phyloP scores from a whole-genome alignment of 2,113 vertebrate species.

The Lethenteron reissneri region DNA sequence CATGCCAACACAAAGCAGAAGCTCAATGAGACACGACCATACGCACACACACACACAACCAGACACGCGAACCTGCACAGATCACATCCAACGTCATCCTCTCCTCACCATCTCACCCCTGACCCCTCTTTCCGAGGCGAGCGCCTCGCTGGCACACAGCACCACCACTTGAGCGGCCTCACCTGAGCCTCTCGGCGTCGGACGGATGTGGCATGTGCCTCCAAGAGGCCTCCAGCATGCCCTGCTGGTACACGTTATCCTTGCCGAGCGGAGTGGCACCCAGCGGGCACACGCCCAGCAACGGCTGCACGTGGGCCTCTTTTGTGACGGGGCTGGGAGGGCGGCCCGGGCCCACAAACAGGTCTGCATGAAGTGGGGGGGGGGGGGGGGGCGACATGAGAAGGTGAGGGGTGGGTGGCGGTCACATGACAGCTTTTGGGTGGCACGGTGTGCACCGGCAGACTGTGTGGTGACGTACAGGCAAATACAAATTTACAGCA shows the following conservation, averaged over 20 bases:
- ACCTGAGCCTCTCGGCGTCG: slow-evolving; percentile 50
- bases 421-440: background rate
- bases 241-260: slow-evolving; percentile 79
- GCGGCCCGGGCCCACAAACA: background rate
- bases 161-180: background rate
- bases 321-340: background rate
- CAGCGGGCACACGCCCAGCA: slow-evolving; percentile 58
- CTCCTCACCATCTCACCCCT: too few species aligned
- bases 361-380: background rate
- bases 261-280: slow-evolving; percentile 61
- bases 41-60: too few species aligned
- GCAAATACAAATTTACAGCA: too few species aligned
- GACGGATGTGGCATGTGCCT: slow-evolving; percentile 82
- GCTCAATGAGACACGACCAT: too few species aligned
- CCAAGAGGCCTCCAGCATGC: slow-evolving; percentile 74
- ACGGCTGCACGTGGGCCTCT: slow-evolving; percentile 63
- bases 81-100: too few species aligned
- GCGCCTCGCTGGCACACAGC: background rate
- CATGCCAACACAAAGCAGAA: too few species aligned
- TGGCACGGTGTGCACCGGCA: too few species aligned
- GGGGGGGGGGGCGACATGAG: background rate
- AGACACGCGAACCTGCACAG: too few species aligned
- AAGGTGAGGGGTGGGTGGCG: background rate
- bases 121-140: too few species aligned
- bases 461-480: too few species aligned